Evolutionary conservation across 2,888 invertebrate genomes (phyloP).

Genomic region (Timandra comae): DNA sequence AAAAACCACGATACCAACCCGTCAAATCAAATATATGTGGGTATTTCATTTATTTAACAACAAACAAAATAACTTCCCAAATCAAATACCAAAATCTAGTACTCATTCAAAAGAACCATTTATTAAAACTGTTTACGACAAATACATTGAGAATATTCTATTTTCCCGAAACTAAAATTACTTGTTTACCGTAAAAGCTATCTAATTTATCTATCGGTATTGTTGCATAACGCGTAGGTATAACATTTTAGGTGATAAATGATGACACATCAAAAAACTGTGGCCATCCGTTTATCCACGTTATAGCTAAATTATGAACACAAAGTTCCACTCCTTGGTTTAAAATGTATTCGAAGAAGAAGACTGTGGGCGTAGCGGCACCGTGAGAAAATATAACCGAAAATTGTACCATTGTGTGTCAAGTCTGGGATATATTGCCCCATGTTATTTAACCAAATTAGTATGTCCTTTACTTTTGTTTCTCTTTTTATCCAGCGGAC

Average conservation of each 20-base stretch:
- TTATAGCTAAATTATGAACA: constrained; percentile 57
- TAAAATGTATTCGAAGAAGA: constrained; percentile 62
- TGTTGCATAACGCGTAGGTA: constrained; percentile 18
- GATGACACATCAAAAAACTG: constrained; percentile 39
- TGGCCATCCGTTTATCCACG: constrained; percentile 44
- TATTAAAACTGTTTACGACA: too few relatives aligned
- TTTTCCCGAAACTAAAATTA: neutral
- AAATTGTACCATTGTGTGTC: constrained; percentile 47
- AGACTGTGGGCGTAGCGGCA: constrained; percentile 53
- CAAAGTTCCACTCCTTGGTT: constrained; percentile 53
- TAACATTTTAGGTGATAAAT: constrained; percentile 22
- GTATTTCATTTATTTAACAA: too few relatives aligned
- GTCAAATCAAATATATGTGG: too few relatives aligned
- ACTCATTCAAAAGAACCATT: too few relatives aligned
- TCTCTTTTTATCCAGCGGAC: constrained; percentile 11
- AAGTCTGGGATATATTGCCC: constrained; percentile 33
- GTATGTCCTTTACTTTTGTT: constrained; percentile 35
- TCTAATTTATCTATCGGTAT: constrained; percentile 11
- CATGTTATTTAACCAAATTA: constrained; percentile 36
- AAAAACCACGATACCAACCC: too few relatives aligned
- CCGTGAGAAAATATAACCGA: constrained; percentile 66
- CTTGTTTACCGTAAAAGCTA: constrained; percentile 2
- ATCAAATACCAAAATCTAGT: too few relatives aligned
- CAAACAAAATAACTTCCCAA: too few relatives aligned
- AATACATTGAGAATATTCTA: too few relatives aligned